Conservation (phyloP, 2,888 invertebrate genomes). For the Mythimna lalbum region DNA sequence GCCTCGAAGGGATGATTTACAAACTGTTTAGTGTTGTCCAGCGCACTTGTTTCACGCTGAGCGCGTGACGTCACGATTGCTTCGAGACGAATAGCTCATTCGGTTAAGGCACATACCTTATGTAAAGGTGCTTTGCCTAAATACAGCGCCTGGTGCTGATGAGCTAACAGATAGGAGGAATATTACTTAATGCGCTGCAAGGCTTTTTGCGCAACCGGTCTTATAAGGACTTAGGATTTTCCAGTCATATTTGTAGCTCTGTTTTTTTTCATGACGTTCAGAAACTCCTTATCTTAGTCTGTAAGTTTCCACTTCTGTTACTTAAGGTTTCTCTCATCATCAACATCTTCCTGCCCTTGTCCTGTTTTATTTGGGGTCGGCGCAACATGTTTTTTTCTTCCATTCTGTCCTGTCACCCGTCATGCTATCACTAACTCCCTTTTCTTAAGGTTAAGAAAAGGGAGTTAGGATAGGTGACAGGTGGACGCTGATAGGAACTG, state of each 20-base stretch:
- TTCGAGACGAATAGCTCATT: constrained; percentile 74
- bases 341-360: too few relatives aligned
- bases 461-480: too few relatives aligned
- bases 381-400: too few relatives aligned
- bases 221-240: background rate
- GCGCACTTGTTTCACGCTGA: constrained; percentile 74
- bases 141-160: constrained; percentile 36
- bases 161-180: constrained; percentile 25
- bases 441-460: too few relatives aligned
- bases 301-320: background rate
- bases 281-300: background rate
- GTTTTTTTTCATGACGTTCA: background rate
- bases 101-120: constrained; percentile 52
- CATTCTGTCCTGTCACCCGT: too few relatives aligned
- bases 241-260: background rate
- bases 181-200: constrained; percentile 20
- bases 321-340: too few relatives aligned
- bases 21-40: constrained; percentile 74
- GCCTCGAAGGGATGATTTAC: constrained; percentile 79
- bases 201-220: background rate
- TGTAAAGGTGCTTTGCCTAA: constrained; percentile 43
- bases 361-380: too few relatives aligned
- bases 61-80: constrained; percentile 82
- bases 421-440: too few relatives aligned
- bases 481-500: too few relatives aligned